Percentiles rank a stretch among this genome's conserved stretches.
Conservation (phyloP, 2,113 vertebrate genomes). For the Arvicanthis niloticus region DNA sequence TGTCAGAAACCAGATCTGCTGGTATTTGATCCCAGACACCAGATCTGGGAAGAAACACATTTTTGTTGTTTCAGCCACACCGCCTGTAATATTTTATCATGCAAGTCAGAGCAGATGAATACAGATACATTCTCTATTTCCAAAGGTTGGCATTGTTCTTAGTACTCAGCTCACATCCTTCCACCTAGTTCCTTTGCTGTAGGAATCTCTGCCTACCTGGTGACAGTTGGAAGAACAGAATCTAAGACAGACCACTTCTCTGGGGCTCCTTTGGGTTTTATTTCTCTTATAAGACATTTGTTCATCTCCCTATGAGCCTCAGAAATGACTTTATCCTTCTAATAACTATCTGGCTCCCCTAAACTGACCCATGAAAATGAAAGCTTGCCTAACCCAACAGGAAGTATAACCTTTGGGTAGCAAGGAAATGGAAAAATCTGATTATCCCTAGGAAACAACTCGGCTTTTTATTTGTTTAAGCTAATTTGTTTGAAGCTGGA, state of each 20-base stretch:
- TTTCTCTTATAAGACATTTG: not conserved
- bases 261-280: not conserved
- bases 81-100: not conserved
- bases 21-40: not conserved
- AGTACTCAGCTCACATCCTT: not conserved
- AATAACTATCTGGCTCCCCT: not conserved
- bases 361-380: not conserved
- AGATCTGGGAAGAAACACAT: not conserved
- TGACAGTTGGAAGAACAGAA: not conserved
- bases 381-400: not conserved
- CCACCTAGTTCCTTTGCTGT: not conserved
- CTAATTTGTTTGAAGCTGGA: conserved; percentile 24
- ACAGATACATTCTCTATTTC: not conserved
- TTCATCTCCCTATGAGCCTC: not conserved
- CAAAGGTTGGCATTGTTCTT: not conserved
- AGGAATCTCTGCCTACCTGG: not conserved
- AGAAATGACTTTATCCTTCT: not conserved
- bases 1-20: not conserved
- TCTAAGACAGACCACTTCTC: not conserved
- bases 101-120: not conserved
- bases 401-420: not conserved
- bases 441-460: not conserved
- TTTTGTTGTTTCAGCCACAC: not conserved
- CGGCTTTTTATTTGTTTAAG: conserved; percentile 31
- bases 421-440: conserved; percentile 7